Conservation (phyloP, 1,140 invertebrate species). For the Aleiodes sp. region DNA sequence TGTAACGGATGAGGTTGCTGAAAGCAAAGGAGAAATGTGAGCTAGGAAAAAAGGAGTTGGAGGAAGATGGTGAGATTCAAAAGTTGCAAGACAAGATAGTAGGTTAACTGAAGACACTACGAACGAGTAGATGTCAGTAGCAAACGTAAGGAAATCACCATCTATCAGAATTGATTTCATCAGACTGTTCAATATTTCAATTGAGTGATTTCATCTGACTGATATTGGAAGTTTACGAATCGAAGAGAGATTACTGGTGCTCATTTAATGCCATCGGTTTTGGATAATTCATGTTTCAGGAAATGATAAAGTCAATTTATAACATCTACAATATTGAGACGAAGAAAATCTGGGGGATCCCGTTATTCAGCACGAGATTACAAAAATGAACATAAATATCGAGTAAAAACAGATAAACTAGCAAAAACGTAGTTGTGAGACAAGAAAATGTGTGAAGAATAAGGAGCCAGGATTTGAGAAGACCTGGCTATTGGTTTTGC, state of each 20-base stretch:
- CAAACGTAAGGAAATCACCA: background rate
- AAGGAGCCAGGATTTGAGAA: conserved; percentile 8
- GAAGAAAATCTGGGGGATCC: too few relatives aligned
- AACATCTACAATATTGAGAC: background rate
- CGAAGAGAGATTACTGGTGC: background rate
- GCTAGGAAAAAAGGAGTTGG: conserved; percentile 25
- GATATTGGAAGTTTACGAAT: background rate
- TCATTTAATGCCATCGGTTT: background rate
- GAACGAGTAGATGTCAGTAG: background rate
- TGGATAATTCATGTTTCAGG: background rate
- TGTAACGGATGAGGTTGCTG: conserved; percentile 42
- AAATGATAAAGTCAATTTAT: conserved; percentile 1
- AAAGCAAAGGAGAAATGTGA: conserved; percentile 28
- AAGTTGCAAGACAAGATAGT: conserved; percentile 8
- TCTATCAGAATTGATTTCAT: background rate
- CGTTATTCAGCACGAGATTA: background rate
- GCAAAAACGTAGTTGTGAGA: background rate
- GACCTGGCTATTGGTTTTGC: conserved; percentile 14
- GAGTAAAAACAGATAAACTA: background rate
- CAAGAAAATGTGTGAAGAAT: conserved; percentile 14
- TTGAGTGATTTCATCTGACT: background rate
- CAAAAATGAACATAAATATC: background rate
- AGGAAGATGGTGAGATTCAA: conserved; percentile 12
- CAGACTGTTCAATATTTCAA: background rate
- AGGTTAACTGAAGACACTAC: background rate